A percentile compares a stretch with the other conserved stretches of the same genome.
phyloP scores from a whole-genome alignment of 2,113 vertebrate species.

The Aegithalos caudatus region DNA sequence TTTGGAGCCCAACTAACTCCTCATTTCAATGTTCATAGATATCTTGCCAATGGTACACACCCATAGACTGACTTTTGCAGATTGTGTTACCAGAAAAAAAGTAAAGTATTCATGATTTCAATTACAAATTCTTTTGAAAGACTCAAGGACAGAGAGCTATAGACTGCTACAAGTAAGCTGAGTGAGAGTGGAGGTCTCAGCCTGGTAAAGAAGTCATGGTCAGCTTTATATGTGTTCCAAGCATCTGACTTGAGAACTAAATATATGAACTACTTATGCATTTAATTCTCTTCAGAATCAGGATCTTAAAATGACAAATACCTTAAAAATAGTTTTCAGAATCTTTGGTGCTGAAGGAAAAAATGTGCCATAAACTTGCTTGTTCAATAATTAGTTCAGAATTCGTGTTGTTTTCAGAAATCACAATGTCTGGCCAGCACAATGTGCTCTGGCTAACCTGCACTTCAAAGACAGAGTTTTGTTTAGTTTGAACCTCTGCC shows the following conservation, averaged over 20 bases:
- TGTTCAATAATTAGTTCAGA: neutral
- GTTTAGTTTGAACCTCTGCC: neutral
- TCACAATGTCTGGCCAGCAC: neutral
- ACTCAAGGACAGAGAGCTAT: too few relatives aligned
- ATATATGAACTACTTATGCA: neutral
- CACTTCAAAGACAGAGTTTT: neutral
- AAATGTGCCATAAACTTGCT: neutral
- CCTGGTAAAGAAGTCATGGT: neutral
- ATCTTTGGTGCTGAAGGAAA: neutral
- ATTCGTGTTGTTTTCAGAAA: neutral
- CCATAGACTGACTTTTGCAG: neutral
- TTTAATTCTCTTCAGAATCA: neutral
- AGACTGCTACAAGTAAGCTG: neutral
- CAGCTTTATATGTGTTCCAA: neutral
- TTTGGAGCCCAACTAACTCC: neutral
- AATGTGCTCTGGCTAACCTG: neutral
- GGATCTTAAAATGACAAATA: neutral
- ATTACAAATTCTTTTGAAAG: neutral
- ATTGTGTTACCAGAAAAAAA: neutral
- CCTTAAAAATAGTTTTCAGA: neutral
- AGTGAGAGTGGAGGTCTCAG: neutral
- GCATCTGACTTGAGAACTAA: neutral
- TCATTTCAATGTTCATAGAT: neutral
- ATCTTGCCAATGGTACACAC: neutral
- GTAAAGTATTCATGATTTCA: neutral